These are phyloP conservation scores for Hippolais icterina DNA, from an alignment of 2,113 vertebrate genomes.

Conservation along the genomic window DNA sequence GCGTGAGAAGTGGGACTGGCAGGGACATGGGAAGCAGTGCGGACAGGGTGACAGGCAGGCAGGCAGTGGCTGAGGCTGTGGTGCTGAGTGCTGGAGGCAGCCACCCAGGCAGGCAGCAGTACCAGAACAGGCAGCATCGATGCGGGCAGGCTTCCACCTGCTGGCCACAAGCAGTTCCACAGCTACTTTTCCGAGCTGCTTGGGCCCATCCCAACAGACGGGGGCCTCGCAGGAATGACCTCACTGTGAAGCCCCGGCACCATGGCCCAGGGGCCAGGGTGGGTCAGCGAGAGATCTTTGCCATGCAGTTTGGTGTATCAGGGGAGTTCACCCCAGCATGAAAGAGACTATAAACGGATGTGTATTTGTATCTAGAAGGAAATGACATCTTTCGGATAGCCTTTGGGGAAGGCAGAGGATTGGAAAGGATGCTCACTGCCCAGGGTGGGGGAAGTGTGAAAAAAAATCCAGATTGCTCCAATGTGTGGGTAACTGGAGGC, in stretches of 20 bases:
- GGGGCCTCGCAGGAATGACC: neutral
- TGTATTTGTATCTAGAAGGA: neutral
- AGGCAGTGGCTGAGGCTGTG: fast-evolving
- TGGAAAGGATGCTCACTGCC: neutral
- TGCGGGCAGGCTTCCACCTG: conserved; percentile 11
- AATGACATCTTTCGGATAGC: fast-evolving
- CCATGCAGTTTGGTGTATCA: neutral
- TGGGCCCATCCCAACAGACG: neutral
- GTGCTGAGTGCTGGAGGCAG: neutral
- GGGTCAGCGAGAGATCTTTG: fast-evolving
- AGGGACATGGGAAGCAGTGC: neutral
- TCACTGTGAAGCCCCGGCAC: neutral
- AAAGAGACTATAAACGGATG: neutral
- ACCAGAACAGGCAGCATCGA: neutral
- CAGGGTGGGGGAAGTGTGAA: neutral
- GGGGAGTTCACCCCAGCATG: neutral
- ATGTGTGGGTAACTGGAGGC: neutral
- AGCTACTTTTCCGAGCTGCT: neutral
- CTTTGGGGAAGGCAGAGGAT: neutral
- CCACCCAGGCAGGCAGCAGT: too few relatives aligned
- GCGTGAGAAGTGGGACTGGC: neutral
- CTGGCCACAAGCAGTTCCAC: neutral
- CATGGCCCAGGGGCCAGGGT: fast-evolving
- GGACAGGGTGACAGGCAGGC: too few relatives aligned
- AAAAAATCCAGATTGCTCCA: neutral